These are phyloP conservation scores for Neosilurus hyrtlii DNA, from an alignment of 2,797 vertebrate species.

Conservation along the genomic window DNA sequence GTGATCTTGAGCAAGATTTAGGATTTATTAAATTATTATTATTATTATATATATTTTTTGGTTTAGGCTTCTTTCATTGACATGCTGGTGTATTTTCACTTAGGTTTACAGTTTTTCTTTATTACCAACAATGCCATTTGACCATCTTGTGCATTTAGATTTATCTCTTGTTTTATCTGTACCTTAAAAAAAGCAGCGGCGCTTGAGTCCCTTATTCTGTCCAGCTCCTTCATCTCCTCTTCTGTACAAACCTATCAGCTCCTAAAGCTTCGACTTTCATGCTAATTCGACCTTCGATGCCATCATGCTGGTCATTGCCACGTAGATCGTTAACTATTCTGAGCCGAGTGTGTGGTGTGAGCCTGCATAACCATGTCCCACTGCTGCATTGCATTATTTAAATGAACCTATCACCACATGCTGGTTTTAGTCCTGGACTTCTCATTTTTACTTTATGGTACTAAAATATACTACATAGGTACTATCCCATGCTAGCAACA, in stretches of 20 bases:
- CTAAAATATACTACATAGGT: no score
- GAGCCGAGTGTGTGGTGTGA: background rate
- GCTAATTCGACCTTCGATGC: background rate
- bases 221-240: background rate
- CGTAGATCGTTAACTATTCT: background rate
- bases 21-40: background rate
- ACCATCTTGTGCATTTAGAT: background rate
- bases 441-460: background rate
- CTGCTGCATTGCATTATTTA: background rate
- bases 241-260: background rate
- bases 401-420: background rate
- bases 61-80: background rate
- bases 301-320: background rate
- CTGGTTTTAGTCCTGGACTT: background rate
- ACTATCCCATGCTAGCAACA: background rate
- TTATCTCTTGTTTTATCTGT: background rate
- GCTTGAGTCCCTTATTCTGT: background rate
- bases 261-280: background rate
- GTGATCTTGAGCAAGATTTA: background rate
- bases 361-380: background rate
- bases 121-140: background rate
- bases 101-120: background rate
- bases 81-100: background rate
- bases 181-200: background rate
- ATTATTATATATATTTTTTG: background rate